These are phyloP conservation scores for Lucilia cuprina DNA, from an alignment of 1,140 invertebrate species.

Conservation along the genomic window DNA sequence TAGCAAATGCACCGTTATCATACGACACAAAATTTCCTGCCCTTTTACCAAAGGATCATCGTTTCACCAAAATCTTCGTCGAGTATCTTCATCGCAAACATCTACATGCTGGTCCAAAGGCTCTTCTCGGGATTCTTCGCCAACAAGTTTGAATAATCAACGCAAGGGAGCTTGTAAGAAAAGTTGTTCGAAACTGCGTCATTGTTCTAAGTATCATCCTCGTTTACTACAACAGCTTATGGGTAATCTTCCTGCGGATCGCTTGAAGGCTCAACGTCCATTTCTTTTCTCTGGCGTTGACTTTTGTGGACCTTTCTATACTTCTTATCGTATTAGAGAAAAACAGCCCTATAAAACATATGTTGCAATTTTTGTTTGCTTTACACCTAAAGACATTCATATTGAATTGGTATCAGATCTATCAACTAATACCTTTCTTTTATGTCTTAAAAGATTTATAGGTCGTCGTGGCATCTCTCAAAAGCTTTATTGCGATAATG, in stretches of 20 bases:
- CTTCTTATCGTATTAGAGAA: slow-evolving; percentile 19
- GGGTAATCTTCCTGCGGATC: slow-evolving; percentile 18
- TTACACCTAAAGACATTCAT: slow-evolving; percentile 49
- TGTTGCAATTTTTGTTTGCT: slow-evolving; percentile 43
- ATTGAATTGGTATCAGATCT: slow-evolving; percentile 47
- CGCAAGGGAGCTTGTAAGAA: slow-evolving; percentile 22
- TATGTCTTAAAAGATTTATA: slow-evolving; percentile 43
- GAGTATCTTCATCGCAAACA: slow-evolving; percentile 9
- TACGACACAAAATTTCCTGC: slow-evolving; percentile 24
- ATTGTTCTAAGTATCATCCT: slow-evolving; percentile 13
- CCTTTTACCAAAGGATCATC: slow-evolving; percentile 10
- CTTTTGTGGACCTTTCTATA: slow-evolving; percentile 36
- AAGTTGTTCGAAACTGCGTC: slow-evolving; percentile 23
- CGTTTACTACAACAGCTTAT: slow-evolving; percentile 28
- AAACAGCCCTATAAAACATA: slow-evolving; percentile 36
- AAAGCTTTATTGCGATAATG: slow-evolving; percentile 51
- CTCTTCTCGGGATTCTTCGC: not conserved
- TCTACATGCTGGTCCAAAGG: slow-evolving; percentile 30
- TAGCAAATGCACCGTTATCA: not conserved
- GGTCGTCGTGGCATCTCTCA: slow-evolving; percentile 39
- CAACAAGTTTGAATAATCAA: slow-evolving; percentile 34
- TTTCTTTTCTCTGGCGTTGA: slow-evolving; percentile 34
- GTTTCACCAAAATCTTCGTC: slow-evolving; percentile 18
- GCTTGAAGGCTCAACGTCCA: slow-evolving; percentile 12
- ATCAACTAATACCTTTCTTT: slow-evolving; percentile 41